phyloP scores from a whole-genome alignment of 2,797 vertebrate genomes.

The Hypotaenidia okinawae region DNA sequence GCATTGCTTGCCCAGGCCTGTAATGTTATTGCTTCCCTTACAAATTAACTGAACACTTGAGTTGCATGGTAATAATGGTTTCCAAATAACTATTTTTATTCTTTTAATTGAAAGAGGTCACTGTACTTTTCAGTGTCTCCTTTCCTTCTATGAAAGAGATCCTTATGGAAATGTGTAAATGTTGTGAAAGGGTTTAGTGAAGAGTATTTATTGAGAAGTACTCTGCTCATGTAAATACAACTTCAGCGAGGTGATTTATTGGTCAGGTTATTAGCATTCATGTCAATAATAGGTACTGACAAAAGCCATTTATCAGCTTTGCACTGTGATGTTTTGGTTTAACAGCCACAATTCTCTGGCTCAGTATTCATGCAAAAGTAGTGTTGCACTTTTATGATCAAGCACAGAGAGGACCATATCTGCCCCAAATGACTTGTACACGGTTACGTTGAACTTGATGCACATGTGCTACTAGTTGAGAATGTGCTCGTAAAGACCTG shows the following conservation, averaged over 20 bases:
- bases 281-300: not conserved
- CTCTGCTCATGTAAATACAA: not conserved
- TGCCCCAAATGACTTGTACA: rapidly evolving
- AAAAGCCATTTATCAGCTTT: not conserved
- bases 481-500: not conserved
- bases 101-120: not conserved
- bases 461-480: not conserved
- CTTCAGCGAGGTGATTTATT: not conserved
- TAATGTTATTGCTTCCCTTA: not conserved
- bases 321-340: not conserved
- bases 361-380: not conserved
- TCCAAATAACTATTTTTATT: not conserved
- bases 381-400: not conserved
- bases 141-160: not conserved
- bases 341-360: not conserved
- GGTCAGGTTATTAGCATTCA: not conserved
- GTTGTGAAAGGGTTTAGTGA: not conserved
- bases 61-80: not conserved
- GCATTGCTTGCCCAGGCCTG: not conserved
- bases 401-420: not conserved
- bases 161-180: not conserved
- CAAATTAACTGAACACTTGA: not conserved
- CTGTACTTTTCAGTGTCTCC: not conserved
- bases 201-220: not conserved
- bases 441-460: not conserved